Conservation (phyloP, 2,113 vertebrate species). For the Rafetus swinhoei region DNA sequence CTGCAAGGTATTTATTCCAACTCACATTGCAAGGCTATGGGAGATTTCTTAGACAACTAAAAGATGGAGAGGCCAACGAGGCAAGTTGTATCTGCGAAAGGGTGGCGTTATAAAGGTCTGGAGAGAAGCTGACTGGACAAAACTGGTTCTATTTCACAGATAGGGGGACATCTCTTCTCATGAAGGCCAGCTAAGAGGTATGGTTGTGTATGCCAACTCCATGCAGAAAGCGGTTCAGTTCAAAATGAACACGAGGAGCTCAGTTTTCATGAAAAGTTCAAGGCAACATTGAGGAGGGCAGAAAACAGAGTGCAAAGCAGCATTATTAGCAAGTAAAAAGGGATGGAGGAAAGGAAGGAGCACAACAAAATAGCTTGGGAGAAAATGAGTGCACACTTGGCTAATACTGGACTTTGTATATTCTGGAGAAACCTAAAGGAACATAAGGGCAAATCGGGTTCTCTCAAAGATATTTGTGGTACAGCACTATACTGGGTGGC, state of each 20-base stretch:
- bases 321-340: not conserved
- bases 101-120: too few relatives aligned
- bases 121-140: not conserved
- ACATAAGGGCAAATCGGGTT: not conserved
- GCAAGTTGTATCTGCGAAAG: not conserved
- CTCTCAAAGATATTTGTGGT: not conserved
- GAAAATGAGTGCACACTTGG: not conserved
- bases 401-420: not conserved
- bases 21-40: too few relatives aligned
- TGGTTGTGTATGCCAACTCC: not conserved
- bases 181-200: not conserved
- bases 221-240: not conserved
- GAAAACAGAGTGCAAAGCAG: not conserved
- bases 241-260: not conserved
- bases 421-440: not conserved
- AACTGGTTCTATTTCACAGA: not conserved
- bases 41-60: not conserved
- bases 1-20: not conserved
- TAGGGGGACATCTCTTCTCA: accelerated
- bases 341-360: not conserved
- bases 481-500: not conserved
- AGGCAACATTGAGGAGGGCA: not conserved
- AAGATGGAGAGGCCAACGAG: not conserved
- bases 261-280: not conserved
- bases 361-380: not conserved